Evolutionary conservation across 92 coral and sea anemone genomes (phyloP).

Genomic region (Zoanthus gigantus): DNA sequence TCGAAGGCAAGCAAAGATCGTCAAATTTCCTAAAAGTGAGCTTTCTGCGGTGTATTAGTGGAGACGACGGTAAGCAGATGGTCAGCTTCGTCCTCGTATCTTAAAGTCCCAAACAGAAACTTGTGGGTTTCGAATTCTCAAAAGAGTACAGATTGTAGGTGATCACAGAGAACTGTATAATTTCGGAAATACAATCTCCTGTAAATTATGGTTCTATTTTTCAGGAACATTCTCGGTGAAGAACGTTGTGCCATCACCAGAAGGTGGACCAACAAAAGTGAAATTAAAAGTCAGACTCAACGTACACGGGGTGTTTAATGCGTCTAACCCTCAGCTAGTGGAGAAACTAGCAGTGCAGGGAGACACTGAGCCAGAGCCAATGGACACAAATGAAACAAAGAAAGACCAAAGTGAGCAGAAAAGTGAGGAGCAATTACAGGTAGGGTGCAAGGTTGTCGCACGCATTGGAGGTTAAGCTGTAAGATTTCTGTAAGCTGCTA

Average conservation of each 20-base stretch:
- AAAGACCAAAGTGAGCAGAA: constrained; percentile 56
- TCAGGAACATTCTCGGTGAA: constrained; percentile 87
- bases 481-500: too few species aligned
- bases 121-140: too few species aligned
- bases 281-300: constrained; percentile 91
- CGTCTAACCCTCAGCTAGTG: constrained; percentile 84
- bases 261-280: constrained; percentile 88
- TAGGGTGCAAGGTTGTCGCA: not conserved
- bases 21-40: too few species aligned
- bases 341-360: constrained; percentile 73
- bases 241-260: constrained; percentile 87
- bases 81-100: too few species aligned
- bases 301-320: constrained; percentile 89
- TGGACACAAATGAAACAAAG: constrained; percentile 80
- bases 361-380: constrained; percentile 80
- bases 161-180: not conserved
- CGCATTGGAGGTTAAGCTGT: too few species aligned
- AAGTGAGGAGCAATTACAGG: constrained; percentile 29
- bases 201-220: not conserved
- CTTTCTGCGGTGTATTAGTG: too few species aligned
- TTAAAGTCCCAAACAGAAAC: too few species aligned
- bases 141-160: too few species aligned
- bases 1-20: too few species aligned
- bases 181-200: not conserved
- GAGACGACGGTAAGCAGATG: too few species aligned